Percentiles rank a stretch among this genome's conserved stretches.
Evolutionary conservation across 2,888 invertebrate genomes (phyloP).

Genomic region (Melanostoma mellinum): DNA sequence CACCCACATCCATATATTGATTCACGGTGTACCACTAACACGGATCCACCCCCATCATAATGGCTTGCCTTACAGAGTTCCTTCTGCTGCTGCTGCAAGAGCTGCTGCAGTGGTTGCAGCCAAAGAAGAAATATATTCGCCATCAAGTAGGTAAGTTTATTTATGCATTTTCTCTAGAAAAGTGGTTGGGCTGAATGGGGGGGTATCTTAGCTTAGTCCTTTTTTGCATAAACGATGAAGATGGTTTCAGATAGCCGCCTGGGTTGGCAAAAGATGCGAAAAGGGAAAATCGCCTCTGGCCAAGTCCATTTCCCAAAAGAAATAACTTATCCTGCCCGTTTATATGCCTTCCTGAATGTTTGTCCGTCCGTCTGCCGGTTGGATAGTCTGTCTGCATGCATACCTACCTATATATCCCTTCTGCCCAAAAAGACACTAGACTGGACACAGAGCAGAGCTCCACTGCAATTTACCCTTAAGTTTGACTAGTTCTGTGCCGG

Average conservation of each 20-base stretch:
- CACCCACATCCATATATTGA: slow-evolving; percentile 47
- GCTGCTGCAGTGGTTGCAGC: neutral
- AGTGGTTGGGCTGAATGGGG: neutral
- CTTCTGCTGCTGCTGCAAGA: neutral
- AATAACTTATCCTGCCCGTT: slow-evolving; percentile 37
- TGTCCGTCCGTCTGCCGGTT: slow-evolving; percentile 13
- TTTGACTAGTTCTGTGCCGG: slow-evolving; percentile 19
- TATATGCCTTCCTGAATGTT: slow-evolving; percentile 36
- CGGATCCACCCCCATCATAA: neutral
- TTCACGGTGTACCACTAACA: slow-evolving; percentile 47
- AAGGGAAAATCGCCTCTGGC: slow-evolving; percentile 41
- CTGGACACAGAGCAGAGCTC: slow-evolving; percentile 32
- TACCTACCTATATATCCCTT: neutral
- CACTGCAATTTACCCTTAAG: slow-evolving; percentile 21
- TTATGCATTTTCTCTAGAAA: slow-evolving; percentile 42
- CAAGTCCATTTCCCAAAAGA: slow-evolving; percentile 49
- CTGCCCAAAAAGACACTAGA: neutral
- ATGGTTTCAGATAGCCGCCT: neutral
- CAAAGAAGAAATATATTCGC: neutral
- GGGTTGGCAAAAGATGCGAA: slow-evolving; percentile 28
- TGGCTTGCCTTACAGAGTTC: neutral
- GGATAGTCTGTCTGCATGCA: slow-evolving; percentile 32
- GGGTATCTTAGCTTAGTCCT: slow-evolving; percentile 26
- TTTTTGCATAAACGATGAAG: slow-evolving; percentile 59
- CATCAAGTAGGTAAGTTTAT: slow-evolving; percentile 48